These are phyloP conservation scores for Myripristis murdjan DNA, from an alignment of 2,797 vertebrate species.

Conservation along the genomic window DNA sequence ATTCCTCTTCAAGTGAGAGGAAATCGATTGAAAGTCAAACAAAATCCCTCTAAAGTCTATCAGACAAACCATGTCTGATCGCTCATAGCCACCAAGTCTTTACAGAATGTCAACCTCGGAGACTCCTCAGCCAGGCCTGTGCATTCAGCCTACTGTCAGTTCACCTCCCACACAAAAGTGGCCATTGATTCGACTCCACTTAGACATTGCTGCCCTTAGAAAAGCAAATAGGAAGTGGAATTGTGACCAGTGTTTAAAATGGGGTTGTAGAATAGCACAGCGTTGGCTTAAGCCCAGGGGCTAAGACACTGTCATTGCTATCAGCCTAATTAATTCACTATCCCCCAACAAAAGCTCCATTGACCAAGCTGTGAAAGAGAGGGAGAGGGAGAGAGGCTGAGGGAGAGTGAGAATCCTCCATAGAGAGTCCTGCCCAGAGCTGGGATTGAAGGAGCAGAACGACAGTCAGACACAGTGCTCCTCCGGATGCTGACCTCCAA, in stretches of 20 bases:
- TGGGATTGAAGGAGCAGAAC: constrained; percentile 21
- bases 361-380: constrained; percentile 68
- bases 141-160: constrained; percentile 56
- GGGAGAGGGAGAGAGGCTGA: constrained; percentile 43
- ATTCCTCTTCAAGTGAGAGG: background rate
- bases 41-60: constrained; percentile 36
- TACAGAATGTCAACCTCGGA: constrained; percentile 43
- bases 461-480: background rate
- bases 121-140: constrained; percentile 39
- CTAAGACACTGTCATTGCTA: constrained; percentile 68
- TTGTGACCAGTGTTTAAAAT: constrained; percentile 75
- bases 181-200: constrained; percentile 71
- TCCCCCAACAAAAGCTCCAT: constrained; percentile 71
- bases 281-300: constrained; percentile 60
- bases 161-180: constrained; percentile 58
- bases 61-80: constrained; percentile 23
- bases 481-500: constrained; percentile 30
- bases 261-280: constrained; percentile 54
- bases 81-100: constrained; percentile 29
- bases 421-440: constrained; percentile 18
- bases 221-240: constrained; percentile 76
- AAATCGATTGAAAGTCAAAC: constrained; percentile 40
- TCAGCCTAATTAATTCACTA: constrained; percentile 77
- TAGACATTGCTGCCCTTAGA: constrained; percentile 66
- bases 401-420: constrained; percentile 24